Evolutionary conservation across 2,888 invertebrate genomes (phyloP).

Genomic region (Alsophila aescularia): DNA sequence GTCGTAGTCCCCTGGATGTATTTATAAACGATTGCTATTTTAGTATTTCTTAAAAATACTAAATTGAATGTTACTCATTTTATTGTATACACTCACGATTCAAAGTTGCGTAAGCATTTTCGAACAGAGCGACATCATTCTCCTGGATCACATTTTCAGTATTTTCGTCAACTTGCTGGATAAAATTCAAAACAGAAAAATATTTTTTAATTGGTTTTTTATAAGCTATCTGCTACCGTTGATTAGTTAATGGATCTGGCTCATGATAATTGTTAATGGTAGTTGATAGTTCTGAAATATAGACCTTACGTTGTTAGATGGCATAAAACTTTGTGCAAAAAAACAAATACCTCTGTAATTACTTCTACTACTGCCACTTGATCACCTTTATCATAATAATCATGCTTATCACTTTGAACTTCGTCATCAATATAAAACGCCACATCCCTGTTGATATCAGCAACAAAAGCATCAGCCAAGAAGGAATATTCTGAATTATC

Average conservation of each 20-base stretch:
- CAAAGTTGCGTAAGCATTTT: constrained; percentile 63
- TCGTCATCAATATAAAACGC: constrained; percentile 53
- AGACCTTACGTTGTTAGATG: too few relatives aligned
- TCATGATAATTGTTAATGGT: too few relatives aligned
- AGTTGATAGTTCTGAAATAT: too few relatives aligned
- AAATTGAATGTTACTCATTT: not conserved
- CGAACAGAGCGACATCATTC: constrained; percentile 51
- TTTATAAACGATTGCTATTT: constrained; percentile 4
- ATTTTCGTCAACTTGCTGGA: constrained; percentile 4
- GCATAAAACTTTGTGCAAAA: too few relatives aligned
- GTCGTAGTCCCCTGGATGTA: constrained; percentile 67
- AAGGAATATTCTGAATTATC: constrained; percentile 61
- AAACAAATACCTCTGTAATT: constrained; percentile 35
- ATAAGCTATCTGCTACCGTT: too few relatives aligned
- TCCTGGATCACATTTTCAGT: constrained; percentile 31
- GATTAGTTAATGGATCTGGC: too few relatives aligned
- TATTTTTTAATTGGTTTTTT: too few relatives aligned
- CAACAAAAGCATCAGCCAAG: constrained; percentile 52
- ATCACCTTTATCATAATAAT: constrained; percentile 25
- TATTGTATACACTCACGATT: constrained; percentile 60
- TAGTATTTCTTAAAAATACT: not conserved
- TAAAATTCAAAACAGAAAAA: not conserved
- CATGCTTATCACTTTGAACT: constrained; percentile 25
- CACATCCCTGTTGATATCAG: constrained; percentile 48
- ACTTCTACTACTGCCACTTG: constrained; percentile 39